Evolutionary conservation across 53 echinoderm and acorn worm genomes (phyloP), one percentile per base, ranked within the genome.

Genomic region (Echinometra lucunter): DNA sequence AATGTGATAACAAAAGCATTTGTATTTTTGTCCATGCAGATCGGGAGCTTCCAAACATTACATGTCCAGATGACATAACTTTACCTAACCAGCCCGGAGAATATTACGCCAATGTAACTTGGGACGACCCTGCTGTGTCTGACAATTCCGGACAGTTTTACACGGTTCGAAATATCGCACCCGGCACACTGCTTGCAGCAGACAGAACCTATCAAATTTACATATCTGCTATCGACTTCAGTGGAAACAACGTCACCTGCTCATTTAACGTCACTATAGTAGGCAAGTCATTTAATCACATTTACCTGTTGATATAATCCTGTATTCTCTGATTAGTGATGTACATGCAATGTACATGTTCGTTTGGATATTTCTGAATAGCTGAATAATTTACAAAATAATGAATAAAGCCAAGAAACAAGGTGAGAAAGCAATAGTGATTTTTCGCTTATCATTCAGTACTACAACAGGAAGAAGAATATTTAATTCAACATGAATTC

Each of bases 21-120:
- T 5, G 4, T 12, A 63, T 63, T 16, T 15, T 1, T 63, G n/a
- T n/a, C n/a, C 23, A 63, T 23, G 4, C 85, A 89, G 89, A 89
- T 89, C 55, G 55, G 35, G 89, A 89, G 55, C 23, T 10, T 12
- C 89, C 89, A 1, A 89, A 89, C 58, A 57, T 89, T 30, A 89
- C 89, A 4, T 89, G 89, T 34, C 89, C 89, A 89, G 34, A 35
- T 6, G 37, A 89, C 63, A 89, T 89, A 37, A 37, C 34, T 2
- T 32, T 57, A 13, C 56, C 58, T 16, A 55, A 58, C 28, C 21
- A 60, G 9, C 90, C 38, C 0, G 57, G 58, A 3, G 5, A 21
- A 57, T 21, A 30, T 35, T 19, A 21, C 58, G 89, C 89, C 16
- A 57, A 10, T 30, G 89, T 89, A 25, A 34, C 18, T 9, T 89